Conservation (phyloP, 2,888 invertebrate genomes). For the Lasioglossum oenotherae region DNA sequence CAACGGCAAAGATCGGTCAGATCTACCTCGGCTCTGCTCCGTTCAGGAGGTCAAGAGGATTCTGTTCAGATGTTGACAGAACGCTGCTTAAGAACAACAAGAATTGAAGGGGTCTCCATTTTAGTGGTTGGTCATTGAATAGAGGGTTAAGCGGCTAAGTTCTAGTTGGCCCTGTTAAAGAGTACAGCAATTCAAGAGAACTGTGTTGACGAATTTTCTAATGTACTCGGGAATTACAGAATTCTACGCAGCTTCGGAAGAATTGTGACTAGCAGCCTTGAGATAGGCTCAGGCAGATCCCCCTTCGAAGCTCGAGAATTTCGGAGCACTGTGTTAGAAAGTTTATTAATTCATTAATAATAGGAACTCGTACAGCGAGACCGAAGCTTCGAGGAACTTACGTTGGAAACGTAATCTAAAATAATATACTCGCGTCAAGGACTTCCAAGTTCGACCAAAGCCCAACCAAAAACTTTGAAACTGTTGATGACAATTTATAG, state of each 20-base stretch:
- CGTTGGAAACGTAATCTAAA: no score
- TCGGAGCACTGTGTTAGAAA: background rate
- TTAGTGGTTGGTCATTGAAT: background rate
- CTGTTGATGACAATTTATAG: no score
- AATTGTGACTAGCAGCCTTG: background rate
- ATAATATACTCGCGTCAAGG: background rate
- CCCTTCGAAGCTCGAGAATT: background rate
- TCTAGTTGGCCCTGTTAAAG: background rate
- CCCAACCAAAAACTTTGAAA: no score
- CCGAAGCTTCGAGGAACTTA: background rate
- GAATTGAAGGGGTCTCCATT: background rate
- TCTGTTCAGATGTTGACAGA: background rate
- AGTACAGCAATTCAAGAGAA: background rate
- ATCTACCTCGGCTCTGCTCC: constrained; percentile 26
- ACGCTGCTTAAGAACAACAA: background rate
- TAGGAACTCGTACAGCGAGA: background rate
- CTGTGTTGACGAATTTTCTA: background rate
- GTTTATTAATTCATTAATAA: background rate
- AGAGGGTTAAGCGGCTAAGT: background rate
- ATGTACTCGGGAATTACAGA: background rate
- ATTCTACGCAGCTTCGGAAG: background rate
- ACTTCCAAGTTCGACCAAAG: background rate
- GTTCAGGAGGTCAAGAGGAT: background rate
- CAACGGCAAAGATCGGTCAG: constrained; percentile 43
- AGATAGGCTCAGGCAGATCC: background rate